Evolutionary conservation across 2,797 vertebrate genomes (phyloP), one percentile per base, ranked within the genome.

Genomic region (Eulemur albifrons): DNA sequence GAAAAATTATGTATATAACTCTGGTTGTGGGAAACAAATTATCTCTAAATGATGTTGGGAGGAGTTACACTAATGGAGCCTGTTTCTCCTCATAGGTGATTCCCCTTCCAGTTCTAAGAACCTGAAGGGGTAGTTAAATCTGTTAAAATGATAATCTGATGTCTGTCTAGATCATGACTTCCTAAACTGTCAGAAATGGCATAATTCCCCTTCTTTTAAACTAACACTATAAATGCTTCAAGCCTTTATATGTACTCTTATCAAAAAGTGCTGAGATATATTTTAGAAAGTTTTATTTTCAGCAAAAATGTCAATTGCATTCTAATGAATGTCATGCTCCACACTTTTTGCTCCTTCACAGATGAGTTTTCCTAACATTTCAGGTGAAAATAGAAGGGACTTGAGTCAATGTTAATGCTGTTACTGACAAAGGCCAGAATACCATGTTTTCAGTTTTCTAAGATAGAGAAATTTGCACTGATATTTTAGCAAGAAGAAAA

Each of bases 251-350:
- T 72, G 0, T 30, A 59, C 38, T 59, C 52, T 94, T 88, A 94
- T 82, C 83, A 88, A 40, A 97, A 96, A 97, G 97, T 89, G 40
- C 83, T 90, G 88, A 95, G 57, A 75, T 77, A 65, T 4, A 52
- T 86, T 88, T 94, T 61, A 87, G 67, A 61, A 79, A 95, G 67
- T 95, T 88, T 95, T 97, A 76, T 94, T 92, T 95, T 93, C 76
- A 95, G 61, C 73, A 91, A 86, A 96, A 95, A 54, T 86, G 80
- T 85, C 89, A 76, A 32, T 10, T 81, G 61, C 38, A 57, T 57
- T 69, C 75, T 92, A 72, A 92, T 52, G 43, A 79, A 85, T 72
- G 43, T 30, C 45, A 70, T 14, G 25, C 30, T 79, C 23, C 27
- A 87, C 40, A 48, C 1, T 32, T 65, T 89, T 45, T 40, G 50